These are phyloP conservation scores for Scaptomyza hsui DNA, from an alignment of 1,140 invertebrate species.

Conservation along the genomic window DNA sequence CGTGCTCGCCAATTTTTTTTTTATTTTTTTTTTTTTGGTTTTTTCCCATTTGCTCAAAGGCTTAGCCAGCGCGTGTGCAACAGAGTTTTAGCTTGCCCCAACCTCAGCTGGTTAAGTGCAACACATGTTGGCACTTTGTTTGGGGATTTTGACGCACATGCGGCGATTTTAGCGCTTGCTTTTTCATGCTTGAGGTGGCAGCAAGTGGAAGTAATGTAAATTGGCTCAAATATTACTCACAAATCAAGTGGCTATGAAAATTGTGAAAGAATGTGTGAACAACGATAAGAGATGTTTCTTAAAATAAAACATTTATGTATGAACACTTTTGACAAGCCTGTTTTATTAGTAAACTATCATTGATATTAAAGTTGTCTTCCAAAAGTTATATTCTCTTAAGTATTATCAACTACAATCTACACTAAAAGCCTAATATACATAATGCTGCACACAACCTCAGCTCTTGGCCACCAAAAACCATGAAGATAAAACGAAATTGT, in stretches of 20 bases:
- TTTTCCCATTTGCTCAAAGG: slow-evolving; percentile 52
- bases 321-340: no score
- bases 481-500: slow-evolving; percentile 15
- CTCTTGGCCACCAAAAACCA: not conserved
- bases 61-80: slow-evolving; percentile 55
- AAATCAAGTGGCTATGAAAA: not conserved
- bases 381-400: no score
- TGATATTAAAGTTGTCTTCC: no score
- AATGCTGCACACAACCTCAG: not conserved
- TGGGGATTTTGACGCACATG: slow-evolving; percentile 52
- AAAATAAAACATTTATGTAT: not conserved
- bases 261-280: not conserved
- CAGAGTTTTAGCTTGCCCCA: slow-evolving; percentile 25
- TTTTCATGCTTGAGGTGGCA: slow-evolving; percentile 5
- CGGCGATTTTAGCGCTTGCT: slow-evolving; percentile 48
- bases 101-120: slow-evolving; percentile 64
- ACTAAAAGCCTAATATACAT: not conserved
- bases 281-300: not conserved
- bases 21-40: slow-evolving; percentile 68
- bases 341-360: no score
- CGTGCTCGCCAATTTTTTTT: slow-evolving; percentile 71
- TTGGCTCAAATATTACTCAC: slow-evolving; percentile 11
- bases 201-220: slow-evolving; percentile 9
- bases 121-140: slow-evolving; percentile 79
- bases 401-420: not conserved